Evolutionary conservation across 2,113 vertebrate genomes (phyloP), one percentile per base, ranked within the genome.

Genomic region (Casuarius casuarius): DNA sequence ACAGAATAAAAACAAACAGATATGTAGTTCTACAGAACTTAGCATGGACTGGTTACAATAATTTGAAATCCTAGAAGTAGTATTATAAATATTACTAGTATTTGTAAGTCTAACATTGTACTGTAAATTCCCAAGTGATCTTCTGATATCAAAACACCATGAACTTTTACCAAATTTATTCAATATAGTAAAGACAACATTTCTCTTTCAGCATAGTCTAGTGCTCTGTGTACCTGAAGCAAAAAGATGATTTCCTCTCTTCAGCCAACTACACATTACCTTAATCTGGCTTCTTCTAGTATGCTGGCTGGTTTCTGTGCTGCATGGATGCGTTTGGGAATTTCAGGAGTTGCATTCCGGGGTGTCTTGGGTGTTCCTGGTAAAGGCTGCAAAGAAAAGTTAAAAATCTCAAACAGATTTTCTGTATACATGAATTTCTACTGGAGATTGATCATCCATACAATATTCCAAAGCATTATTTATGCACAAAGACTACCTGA

Each of bases 231-330:
- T 35, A 61, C 5, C n/a, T 72, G 11, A 90, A 4, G 2, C 19
- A 88, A 82, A 7, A 38, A 65, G n/a, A 22, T 13, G 0, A 48
- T 62, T 82, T 87, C 66, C 49, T 78, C 56, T 40, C 54, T 7
- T 51, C 12, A 79, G 42, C 17, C 31, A 25, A 23, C 31, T 38
- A 73, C 12, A 26, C 2, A 0, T 96, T 91, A 99, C 99, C 99
- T 99, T 33, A 98, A 87, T 44, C 99, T 98, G 70, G 99, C 99
- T 94, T 99, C 98, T 93, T 99, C 99, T 44, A 99, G 96, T 2
- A 98, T 51, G 21, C 92, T 99, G 22, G 92, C 73, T 2, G 99
- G 99, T 38, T 98, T 98, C 76, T 96, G 98, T 25, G 98, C 96
- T 4, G 98, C 98, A 8, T 98, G 95, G 12, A 66, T 97, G 66